Evolutionary conservation across 1,140 invertebrate species (phyloP).

Genomic region (Drosophila kepulauana): DNA sequence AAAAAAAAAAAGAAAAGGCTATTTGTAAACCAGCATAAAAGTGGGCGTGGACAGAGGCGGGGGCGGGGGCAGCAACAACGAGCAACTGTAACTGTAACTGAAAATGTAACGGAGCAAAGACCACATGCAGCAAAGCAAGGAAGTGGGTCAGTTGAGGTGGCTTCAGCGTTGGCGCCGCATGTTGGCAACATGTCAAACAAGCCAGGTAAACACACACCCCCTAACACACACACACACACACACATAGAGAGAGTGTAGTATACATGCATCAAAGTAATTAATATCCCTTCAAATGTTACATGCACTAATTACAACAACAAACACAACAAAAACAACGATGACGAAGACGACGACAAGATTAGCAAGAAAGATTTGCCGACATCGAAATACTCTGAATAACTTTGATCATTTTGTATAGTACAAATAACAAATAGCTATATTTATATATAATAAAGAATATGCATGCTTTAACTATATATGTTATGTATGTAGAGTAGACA

Average conservation of each 20-base stretch:
- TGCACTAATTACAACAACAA: slow-evolving; percentile 75
- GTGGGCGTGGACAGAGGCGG: neutral
- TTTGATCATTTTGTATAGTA: no score
- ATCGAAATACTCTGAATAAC: neutral
- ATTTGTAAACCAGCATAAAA: slow-evolving; percentile 34
- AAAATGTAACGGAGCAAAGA: slow-evolving; percentile 6
- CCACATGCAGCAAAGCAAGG: slow-evolving; percentile 8
- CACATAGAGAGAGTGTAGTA: slow-evolving; percentile 29
- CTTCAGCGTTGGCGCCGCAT: slow-evolving; percentile 39
- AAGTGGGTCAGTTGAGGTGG: slow-evolving; percentile 65
- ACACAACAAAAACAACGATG: slow-evolving; percentile 33
- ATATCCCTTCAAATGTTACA: slow-evolving; percentile 79
- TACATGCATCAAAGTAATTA: slow-evolving; percentile 75
- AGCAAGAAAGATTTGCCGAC: slow-evolving; percentile 1
- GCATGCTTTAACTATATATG: no score
- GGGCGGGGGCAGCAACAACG: neutral
- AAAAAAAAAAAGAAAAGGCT: slow-evolving; percentile 18
- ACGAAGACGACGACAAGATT: slow-evolving; percentile 17
- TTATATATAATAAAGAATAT: no score
- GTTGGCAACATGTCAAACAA: slow-evolving; percentile 61
- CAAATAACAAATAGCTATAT: no score
- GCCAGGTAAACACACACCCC: slow-evolving; percentile 43
- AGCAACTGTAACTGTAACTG: neutral
- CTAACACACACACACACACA: slow-evolving; percentile 25
- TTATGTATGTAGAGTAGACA: no score